Percentiles rank a stretch among this genome's conserved stretches.
Evolutionary conservation across 2,113 vertebrate genomes (phyloP).

Genomic region (Barnardius zonarius): DNA sequence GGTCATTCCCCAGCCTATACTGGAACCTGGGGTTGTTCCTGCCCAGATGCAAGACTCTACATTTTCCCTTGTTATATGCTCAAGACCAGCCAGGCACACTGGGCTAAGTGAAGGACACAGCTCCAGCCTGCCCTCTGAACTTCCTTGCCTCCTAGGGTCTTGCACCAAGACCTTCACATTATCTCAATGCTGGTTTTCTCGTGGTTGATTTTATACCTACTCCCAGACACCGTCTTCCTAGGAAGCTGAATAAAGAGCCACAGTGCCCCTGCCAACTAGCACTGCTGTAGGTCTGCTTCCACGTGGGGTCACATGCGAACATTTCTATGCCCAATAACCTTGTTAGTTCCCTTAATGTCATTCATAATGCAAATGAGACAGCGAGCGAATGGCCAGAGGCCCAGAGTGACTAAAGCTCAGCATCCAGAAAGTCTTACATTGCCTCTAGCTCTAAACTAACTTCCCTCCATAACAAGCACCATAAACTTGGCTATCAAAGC

Average conservation of each 20-base stretch:
- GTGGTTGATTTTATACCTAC: conserved; percentile 71
- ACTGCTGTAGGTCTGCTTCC: conserved; percentile 93
- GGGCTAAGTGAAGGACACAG: background rate
- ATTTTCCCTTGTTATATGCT: no score
- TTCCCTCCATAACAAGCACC: conserved; percentile 76
- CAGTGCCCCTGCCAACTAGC: conserved; percentile 82
- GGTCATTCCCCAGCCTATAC: no score
- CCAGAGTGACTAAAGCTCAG: conserved; percentile 71
- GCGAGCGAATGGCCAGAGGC: conserved; percentile 84
- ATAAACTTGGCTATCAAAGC: conserved; percentile 76
- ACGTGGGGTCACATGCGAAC: conserved; percentile 86
- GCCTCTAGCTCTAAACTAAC: conserved; percentile 62
- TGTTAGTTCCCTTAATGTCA: conserved; percentile 87
- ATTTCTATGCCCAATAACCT: conserved; percentile 90
- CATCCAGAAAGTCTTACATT: conserved; percentile 70
- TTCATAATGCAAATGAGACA: conserved; percentile 89
- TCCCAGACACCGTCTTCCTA: conserved; percentile 76
- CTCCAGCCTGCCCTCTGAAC: background rate
- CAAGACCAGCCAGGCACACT: background rate
- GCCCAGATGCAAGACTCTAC: no score
- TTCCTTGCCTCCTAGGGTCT: background rate
- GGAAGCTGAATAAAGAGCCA: conserved; percentile 86
- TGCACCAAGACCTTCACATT: background rate
- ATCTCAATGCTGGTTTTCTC: background rate
- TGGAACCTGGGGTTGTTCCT: no score